Percentiles rank a stretch among this genome's conserved stretches.
These are phyloP conservation scores for Brachionus koreanus DNA, from an alignment of 1,140 invertebrate species.

Conservation along the genomic window DNA sequence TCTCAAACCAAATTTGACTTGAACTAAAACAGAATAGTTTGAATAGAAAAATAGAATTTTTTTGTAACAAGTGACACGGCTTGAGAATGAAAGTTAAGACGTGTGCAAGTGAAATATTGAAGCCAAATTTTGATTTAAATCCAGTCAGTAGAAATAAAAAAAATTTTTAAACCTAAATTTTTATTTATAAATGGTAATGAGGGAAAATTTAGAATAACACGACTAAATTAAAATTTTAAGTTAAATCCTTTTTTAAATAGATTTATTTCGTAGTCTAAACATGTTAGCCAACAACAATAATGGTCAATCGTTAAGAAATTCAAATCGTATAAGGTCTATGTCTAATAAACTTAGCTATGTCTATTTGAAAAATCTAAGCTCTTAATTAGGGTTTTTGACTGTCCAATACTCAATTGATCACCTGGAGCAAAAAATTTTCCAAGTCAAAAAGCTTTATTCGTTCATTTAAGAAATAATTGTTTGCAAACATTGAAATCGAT, in stretches of 20 bases:
- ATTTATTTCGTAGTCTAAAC: background rate
- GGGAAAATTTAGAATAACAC: background rate
- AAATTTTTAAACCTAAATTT: background rate
- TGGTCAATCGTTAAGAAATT: background rate
- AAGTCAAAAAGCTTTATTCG: background rate
- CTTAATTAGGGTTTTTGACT: background rate
- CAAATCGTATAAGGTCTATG: constrained; percentile 16
- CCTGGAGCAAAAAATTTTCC: background rate
- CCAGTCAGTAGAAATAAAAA: background rate
- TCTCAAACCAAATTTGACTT: too few relatives aligned
- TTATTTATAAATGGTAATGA: background rate
- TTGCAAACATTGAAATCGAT: constrained; percentile 30
- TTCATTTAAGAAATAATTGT: background rate
- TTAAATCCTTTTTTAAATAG: constrained; percentile 23
- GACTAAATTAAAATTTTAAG: constrained; percentile 19
- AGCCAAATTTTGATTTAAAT: background rate
- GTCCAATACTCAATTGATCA: background rate
- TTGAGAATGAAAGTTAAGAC: background rate
- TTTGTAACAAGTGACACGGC: background rate
- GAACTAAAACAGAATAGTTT: too few relatives aligned
- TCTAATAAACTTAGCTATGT: constrained; percentile 25
- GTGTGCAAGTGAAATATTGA: background rate
- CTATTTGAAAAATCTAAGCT: background rate
- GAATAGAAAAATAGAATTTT: too few relatives aligned
- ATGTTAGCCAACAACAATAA: constrained; percentile 26